A percentile compares a stretch with the other conserved stretches of the same genome.
Conservation (phyloP, 1,140 invertebrate species). For the Dolichoris vasculosae region DNA sequence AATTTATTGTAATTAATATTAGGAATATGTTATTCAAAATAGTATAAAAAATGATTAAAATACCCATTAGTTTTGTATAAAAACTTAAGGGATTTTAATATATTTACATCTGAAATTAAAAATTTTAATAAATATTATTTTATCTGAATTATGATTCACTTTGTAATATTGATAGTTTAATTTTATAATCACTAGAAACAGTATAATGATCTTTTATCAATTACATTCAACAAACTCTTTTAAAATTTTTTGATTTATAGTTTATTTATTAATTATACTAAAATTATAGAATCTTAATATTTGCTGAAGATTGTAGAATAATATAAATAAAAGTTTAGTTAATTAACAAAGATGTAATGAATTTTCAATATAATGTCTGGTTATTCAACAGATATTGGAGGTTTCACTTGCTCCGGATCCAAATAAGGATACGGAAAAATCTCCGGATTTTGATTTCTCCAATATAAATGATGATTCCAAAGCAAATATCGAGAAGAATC, state of each 20-base stretch:
- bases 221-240: too few relatives aligned
- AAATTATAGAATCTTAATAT: not conserved
- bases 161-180: too few relatives aligned
- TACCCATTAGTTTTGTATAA: too few relatives aligned
- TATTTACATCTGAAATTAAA: too few relatives aligned
- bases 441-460: conserved; percentile 86
- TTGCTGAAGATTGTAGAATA: not conserved
- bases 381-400: conserved; percentile 83
- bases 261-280: not conserved
- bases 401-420: conserved; percentile 91
- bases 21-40: too few relatives aligned
- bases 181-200: too few relatives aligned
- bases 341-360: conserved; percentile 20
- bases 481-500: conserved; percentile 71
- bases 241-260: not conserved
- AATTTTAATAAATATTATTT: too few relatives aligned
- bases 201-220: too few relatives aligned
- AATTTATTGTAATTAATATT: too few relatives aligned
- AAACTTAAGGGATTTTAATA: too few relatives aligned
- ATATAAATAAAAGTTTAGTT: not conserved
- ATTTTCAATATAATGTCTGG: not conserved
- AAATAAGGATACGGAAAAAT: conserved; percentile 84
- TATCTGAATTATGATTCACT: too few relatives aligned
- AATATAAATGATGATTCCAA: conserved; percentile 75
- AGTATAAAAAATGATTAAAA: too few relatives aligned